Conservation (phyloP, 2,888 invertebrate species). For the Apodemia hepburni region DNA sequence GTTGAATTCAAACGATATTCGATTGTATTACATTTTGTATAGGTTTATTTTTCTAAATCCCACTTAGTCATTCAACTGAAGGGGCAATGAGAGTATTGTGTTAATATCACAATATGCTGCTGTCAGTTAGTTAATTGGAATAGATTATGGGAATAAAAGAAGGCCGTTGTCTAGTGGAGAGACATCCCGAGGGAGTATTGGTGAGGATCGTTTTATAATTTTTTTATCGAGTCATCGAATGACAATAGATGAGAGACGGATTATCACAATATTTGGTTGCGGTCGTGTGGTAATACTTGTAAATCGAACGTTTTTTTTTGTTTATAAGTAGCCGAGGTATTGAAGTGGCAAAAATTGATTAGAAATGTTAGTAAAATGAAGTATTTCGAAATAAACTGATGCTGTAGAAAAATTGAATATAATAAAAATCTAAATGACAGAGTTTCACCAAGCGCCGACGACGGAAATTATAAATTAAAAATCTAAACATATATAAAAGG, state of each 20-base stretch:
- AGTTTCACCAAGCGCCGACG: no score
- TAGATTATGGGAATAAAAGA: conserved; percentile 79
- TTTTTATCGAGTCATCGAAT: conserved; percentile 76
- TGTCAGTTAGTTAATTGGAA: conserved; percentile 81
- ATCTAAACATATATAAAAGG: no score
- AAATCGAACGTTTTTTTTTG: conserved; percentile 43
- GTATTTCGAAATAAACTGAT: no score
- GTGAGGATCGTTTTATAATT: conserved; percentile 40
- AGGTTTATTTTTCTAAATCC: conserved; percentile 34
- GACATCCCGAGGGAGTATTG: conserved; percentile 60
- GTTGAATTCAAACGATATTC: conserved; percentile 6
- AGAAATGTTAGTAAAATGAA: no score
- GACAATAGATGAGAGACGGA: conserved; percentile 63
- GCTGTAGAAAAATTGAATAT: no score
- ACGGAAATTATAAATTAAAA: no score
- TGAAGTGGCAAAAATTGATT: no score
- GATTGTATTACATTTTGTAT: neutral
- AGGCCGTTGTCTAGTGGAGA: conserved; percentile 50
- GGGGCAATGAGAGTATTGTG: conserved; percentile 64
- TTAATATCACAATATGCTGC: conserved; percentile 78
- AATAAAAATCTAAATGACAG: no score
- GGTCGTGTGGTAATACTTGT: conserved; percentile 59
- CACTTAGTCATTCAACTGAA: conserved; percentile 38
- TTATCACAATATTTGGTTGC: conserved; percentile 76
- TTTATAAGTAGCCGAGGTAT: neutral